Conservation (phyloP, 2,113 vertebrate genomes). For the Vireo altiloquus region DNA sequence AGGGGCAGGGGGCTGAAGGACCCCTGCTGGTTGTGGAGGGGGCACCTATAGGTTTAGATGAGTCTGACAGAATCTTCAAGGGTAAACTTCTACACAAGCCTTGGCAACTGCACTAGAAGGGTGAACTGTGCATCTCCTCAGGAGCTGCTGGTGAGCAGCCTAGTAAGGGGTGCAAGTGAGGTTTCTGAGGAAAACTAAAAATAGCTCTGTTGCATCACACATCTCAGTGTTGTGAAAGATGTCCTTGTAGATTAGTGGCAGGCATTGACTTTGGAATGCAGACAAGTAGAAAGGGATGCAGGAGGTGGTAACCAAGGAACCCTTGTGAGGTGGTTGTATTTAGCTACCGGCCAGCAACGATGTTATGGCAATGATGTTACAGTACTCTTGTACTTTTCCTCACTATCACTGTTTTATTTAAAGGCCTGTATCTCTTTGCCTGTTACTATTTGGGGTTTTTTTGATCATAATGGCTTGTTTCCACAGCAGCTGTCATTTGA, state of each 20-base stretch:
- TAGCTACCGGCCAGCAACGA: neutral
- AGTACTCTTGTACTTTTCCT: neutral
- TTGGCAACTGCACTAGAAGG: neutral
- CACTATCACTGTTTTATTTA: neutral
- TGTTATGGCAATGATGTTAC: neutral
- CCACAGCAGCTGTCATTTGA: neutral
- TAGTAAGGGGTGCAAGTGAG: neutral
- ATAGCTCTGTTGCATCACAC: neutral
- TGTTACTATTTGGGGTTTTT: neutral
- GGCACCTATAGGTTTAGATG: neutral
- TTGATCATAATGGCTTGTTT: neutral
- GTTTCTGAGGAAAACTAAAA: neutral
- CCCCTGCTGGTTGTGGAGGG: neutral
- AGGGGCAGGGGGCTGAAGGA: neutral
- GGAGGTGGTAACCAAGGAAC: neutral
- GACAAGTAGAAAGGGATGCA: neutral
- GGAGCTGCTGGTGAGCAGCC: neutral
- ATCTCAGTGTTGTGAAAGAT: neutral
- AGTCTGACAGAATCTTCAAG: neutral
- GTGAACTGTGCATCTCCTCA: neutral
- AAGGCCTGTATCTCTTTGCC: neutral
- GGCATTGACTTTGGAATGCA: neutral
- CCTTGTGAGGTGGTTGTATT: fast-evolving
- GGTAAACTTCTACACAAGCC: neutral
- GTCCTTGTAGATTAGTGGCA: neutral